These are phyloP conservation scores for Psilopsiagon aurifrons DNA, from an alignment of 2,113 vertebrate genomes.

Conservation along the genomic window DNA sequence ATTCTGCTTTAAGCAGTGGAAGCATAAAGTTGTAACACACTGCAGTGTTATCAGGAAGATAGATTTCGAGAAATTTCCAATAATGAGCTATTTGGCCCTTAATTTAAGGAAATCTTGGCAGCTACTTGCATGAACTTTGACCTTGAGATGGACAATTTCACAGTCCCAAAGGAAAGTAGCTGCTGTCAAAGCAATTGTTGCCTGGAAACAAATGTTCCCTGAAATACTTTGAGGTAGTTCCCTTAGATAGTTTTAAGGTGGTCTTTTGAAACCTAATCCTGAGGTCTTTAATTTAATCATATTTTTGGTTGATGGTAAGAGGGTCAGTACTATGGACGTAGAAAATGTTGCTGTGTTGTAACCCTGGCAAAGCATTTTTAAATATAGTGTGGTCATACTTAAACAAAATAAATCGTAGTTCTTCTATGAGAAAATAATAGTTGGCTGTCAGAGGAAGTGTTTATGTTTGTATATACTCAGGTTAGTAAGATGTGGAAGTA, in stretches of 20 bases:
- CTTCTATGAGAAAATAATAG: not conserved
- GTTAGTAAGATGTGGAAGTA: not conserved
- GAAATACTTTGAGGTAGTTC: not conserved
- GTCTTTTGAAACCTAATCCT: not conserved
- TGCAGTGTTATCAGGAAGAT: not conserved
- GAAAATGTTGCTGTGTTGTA: not conserved
- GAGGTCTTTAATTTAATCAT: not conserved
- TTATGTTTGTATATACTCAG: not conserved
- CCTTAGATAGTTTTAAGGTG: not conserved
- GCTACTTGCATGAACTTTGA: not conserved
- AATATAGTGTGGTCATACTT: not conserved
- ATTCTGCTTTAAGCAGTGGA: not conserved
- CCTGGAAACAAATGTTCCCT: not conserved
- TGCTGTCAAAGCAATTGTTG: not conserved
- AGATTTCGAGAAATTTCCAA: not conserved
- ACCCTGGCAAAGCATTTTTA: not conserved
- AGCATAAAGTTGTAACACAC: not conserved
- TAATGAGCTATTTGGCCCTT: not conserved
- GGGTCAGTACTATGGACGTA: not conserved
- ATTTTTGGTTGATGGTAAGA: not conserved
- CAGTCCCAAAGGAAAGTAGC: not conserved
- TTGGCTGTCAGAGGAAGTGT: not conserved
- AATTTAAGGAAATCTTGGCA: not conserved
- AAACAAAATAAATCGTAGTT: not conserved
- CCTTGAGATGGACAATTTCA: not conserved